Percentiles rank a stretch among this genome's conserved stretches.
Conservation (phyloP, 2,113 vertebrate genomes). For the Nothocercus nigrocapillus region DNA sequence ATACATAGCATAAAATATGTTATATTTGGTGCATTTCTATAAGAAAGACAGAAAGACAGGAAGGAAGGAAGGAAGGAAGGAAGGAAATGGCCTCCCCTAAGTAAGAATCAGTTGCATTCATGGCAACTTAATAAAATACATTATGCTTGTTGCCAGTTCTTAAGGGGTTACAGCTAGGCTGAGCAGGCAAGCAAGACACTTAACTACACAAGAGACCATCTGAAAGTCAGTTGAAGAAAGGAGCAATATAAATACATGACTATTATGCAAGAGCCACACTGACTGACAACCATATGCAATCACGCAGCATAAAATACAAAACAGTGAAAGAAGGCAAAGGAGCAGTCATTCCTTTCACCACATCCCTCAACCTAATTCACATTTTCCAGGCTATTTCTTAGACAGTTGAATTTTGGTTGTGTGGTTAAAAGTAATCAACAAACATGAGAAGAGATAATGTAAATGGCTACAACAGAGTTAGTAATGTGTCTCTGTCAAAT, state of each 20-base stretch:
- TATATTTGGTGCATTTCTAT: not conserved
- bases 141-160: not conserved
- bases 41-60: not conserved
- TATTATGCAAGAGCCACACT: rapidly evolving
- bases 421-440: not conserved
- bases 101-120: not conserved
- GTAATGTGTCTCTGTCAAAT: not conserved
- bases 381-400: not conserved
- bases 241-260: not conserved
- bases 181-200: not conserved
- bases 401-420: not conserved
- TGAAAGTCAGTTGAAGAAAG: not conserved
- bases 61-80: not conserved
- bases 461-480: not conserved
- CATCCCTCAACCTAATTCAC: not conserved
- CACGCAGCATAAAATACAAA: not conserved
- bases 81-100: not conserved
- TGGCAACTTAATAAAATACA: not conserved
- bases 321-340: not conserved
- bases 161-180: not conserved
- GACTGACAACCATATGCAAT: not conserved
- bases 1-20: not conserved
- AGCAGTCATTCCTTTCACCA: not conserved
- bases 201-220: not conserved
- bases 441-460: not conserved